Conservation (phyloP, 1,140 invertebrate genomes). For the Drosophila pseudoobscura region DNA sequence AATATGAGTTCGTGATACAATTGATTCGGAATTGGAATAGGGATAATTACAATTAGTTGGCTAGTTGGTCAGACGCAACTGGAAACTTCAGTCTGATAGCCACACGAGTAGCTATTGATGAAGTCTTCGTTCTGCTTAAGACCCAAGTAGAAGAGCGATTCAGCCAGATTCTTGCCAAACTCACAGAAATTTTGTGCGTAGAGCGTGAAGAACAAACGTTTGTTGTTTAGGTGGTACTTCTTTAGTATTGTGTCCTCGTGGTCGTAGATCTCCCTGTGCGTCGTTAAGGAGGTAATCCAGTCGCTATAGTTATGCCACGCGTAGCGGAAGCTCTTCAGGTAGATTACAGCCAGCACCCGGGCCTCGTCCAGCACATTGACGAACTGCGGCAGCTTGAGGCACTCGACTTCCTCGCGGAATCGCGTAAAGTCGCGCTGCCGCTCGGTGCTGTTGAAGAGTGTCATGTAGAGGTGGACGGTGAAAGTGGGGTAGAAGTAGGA, state of each 20-base stretch:
- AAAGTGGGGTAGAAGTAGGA: constrained; percentile 77
- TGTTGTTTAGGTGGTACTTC: constrained; percentile 61
- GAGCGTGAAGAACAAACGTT: constrained; percentile 70
- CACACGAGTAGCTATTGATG: constrained; percentile 64
- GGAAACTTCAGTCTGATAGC: constrained; percentile 46
- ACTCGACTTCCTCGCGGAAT: constrained; percentile 65
- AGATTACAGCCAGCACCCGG: constrained; percentile 70
- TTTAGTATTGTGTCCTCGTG: constrained; percentile 65
- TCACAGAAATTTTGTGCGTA: constrained; percentile 80
- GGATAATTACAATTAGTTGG: too few relatives aligned
- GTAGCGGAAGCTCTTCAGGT: constrained; percentile 72
- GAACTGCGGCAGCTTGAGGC: constrained; percentile 71
- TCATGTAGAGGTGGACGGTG: constrained; percentile 76
- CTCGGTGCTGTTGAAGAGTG: constrained; percentile 66
- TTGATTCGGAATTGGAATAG: too few relatives aligned
- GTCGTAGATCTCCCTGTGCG: constrained; percentile 59
- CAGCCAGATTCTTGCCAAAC: constrained; percentile 75
- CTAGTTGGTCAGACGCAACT: constrained; percentile 41
- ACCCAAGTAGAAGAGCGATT: constrained; percentile 73
- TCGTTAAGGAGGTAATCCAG: constrained; percentile 38
- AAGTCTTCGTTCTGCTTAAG: constrained; percentile 73
- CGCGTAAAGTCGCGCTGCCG: constrained; percentile 53
- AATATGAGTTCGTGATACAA: too few relatives aligned
- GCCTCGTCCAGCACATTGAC: constrained; percentile 76
- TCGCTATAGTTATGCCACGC: constrained; percentile 68